Evolutionary conservation across 92 coral and sea anemone genomes (phyloP), one percentile per base, ranked within the genome.

Genomic region (Blastomussa wellsi): DNA sequence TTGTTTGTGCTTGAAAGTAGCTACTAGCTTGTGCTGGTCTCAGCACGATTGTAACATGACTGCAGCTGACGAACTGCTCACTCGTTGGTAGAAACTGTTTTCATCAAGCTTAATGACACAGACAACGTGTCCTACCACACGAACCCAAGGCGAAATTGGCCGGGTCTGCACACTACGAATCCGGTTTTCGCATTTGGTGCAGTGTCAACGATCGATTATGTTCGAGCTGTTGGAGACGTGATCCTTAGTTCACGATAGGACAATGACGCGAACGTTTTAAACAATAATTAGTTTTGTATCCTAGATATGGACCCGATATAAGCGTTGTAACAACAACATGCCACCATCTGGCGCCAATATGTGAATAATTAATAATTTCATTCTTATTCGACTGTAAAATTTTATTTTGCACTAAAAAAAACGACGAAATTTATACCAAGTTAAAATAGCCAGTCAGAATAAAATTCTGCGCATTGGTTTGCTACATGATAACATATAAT

Each of bases 361-460:
- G 8, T 79, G 26, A 79, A 38, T 79, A 64, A 79, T 79, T 62
- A 31, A 59, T 60, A 37, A 79, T 38, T 36, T 62, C 73, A 37
- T 79, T 55, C 68, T 36, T 33, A 77, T 33, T 53, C 69, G 68
- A 77, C 20, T 33, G 69, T 77, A 53, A 76, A 76, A 36, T 70
- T 70, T 8, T 38, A 14, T 38, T 70, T 70, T 70, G 29, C 75
- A 38, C 37, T 70, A 48, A 15, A 70, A 70, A 32, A 36, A 1
- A 24, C 6, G 3, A 37, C 2, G 29, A n/a, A 65, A 65, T 15
- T 26, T 17, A 33, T 20, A 60, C 26, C 48, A 20, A 39, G 55
- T 28, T 35, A 10, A 35, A 22, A 70, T 22, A 15, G 44, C 17
- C 14, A 70, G 44, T 19, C 75, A 36, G 9, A 33, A 36, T 15